Evolutionary conservation across 2,113 vertebrate genomes (phyloP).

Genomic region (Macquaria australasica): DNA sequence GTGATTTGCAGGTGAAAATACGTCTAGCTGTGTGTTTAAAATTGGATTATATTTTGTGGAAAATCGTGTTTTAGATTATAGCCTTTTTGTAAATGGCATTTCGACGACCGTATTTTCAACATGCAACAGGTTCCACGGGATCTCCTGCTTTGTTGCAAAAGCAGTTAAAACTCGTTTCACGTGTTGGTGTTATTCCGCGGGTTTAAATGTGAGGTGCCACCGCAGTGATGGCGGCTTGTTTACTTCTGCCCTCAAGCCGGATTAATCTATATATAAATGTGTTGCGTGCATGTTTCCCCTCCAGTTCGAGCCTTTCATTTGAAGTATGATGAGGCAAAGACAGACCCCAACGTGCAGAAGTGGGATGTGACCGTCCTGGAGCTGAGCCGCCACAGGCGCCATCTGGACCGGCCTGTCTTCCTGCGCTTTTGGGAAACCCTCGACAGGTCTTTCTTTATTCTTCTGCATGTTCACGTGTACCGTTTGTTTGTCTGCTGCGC

Average conservation of each 20-base stretch:
- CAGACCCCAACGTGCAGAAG: conserved; percentile 97
- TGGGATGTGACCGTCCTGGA: conserved; percentile 99
- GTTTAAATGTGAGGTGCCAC: background rate
- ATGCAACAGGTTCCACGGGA: background rate
- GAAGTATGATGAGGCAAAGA: conserved; percentile 96
- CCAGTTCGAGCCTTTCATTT: conserved; percentile 98
- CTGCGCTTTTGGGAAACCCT: conserved; percentile 98
- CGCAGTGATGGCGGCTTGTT: background rate
- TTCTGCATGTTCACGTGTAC: background rate
- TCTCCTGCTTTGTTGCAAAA: background rate
- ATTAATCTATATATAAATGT: background rate
- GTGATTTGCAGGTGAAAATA: too few species aligned
- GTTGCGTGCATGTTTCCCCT: conserved; percentile 9
- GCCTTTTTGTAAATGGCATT: background rate
- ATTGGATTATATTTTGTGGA: too few species aligned
- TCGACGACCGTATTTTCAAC: background rate
- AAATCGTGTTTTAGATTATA: too few species aligned
- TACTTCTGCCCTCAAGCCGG: background rate
- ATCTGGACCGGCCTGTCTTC: conserved; percentile 96
- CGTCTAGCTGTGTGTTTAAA: too few species aligned
- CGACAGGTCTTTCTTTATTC: conserved; percentile 91
- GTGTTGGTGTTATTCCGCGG: background rate
- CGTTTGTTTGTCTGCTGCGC: background rate
- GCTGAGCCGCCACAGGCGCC: conserved; percentile 96
- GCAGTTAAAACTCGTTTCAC: background rate